Evolutionary conservation across 2,113 vertebrate genomes (phyloP), one percentile per base, ranked within the genome.

Genomic region (Callocephalon fimbriatum): DNA sequence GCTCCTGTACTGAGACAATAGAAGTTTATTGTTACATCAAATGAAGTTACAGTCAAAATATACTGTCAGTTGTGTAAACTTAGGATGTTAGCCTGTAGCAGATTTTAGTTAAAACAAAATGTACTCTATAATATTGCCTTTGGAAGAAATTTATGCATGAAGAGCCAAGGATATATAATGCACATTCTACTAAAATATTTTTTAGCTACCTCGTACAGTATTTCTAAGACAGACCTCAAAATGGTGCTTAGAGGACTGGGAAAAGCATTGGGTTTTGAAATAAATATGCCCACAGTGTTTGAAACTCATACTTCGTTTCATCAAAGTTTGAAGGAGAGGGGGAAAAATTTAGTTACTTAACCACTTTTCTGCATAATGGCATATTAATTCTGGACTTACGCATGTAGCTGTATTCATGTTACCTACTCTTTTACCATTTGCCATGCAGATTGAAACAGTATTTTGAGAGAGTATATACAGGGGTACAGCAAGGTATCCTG

Each of bases 61-160:
- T 5, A 65, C 25, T 77, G 65, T 21, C 76, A 86, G n/a, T 37
- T 38, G 14, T 47, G 86, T 95, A 94, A 88, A 95, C 68, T 84
- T 92, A 92, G 65, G 71, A 71, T 84, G 77, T 59, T 71, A 59
- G 78, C 82, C 84, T 62, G n/a, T 84, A 88, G 90, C 68, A 78
- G 61, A 81, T 76, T 81, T 81, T 68, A 63, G 65, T n/a, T 86
- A 47, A 80, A 96, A 92, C 14, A 59, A 92, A 92, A 78, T 4
- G 16, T 26, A 16, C 42, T 40, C 40, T 31, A 48, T 10, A 40
- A 53, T 67, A 65, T 45, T 89, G 45, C 22, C 38, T 94, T 68
- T 73, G 9, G 61, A 78, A 87, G 51, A 81, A 71, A 95, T 72
- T 68, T 38, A 68, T 27, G 32, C 77, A 77, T 83, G 44, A 89